phyloP scores from a whole-genome alignment of 2,113 vertebrate genomes.

The Euleptes europaea region DNA sequence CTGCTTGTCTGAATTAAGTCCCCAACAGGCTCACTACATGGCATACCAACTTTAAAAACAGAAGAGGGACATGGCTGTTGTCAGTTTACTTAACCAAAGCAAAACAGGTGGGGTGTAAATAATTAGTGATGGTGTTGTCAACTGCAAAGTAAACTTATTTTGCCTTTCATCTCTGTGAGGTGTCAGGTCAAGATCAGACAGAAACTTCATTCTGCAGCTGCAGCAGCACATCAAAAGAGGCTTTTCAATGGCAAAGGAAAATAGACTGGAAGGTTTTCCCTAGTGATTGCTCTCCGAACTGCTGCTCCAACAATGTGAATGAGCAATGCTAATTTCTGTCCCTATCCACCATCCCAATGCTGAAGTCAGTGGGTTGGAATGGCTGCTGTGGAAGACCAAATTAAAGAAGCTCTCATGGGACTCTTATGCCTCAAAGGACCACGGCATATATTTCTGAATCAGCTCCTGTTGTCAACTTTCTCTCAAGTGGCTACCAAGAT shows the following conservation, averaged over 20 bases:
- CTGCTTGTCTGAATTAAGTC: neutral
- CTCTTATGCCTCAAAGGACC: neutral
- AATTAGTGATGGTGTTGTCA: neutral
- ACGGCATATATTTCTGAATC: neutral
- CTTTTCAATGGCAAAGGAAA: neutral
- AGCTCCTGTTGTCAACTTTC: neutral
- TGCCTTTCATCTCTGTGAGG: neutral
- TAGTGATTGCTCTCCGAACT: neutral
- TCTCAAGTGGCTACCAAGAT: neutral
- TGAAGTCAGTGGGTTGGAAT: neutral
- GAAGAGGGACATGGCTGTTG: neutral
- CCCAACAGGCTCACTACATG: neutral
- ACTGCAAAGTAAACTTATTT: neutral
- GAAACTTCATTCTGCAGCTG: neutral
- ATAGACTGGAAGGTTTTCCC: neutral
- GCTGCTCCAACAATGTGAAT: neutral
- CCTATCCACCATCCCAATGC: neutral
- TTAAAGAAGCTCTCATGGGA: neutral
- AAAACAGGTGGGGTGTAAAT: conserved; percentile 16
- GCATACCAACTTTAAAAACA: neutral
- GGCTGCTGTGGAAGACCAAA: neutral
- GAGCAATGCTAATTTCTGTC: neutral
- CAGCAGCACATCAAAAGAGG: neutral
- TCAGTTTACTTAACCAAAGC: fast-evolving
- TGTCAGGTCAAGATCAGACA: fast-evolving